Evolutionary conservation across 2,797 vertebrate species (phyloP), one percentile per base, ranked within the genome.

Genomic region (Sebastes diploproa): DNA sequence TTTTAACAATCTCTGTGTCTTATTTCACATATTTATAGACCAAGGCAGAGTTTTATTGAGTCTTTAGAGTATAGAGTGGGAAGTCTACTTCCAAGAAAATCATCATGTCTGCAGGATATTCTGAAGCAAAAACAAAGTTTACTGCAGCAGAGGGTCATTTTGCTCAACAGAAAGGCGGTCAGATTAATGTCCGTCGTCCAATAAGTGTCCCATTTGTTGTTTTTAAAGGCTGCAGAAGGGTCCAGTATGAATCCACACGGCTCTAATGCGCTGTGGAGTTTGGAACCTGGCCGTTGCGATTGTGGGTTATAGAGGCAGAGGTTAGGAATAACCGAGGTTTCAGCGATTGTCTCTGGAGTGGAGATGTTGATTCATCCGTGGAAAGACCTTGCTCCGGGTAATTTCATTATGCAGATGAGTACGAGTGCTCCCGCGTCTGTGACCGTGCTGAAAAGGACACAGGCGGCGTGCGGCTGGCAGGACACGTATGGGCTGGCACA

Each of bases 341-440:
- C 69, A 52, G 61, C 38, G 32, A 86, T 85, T 79, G 77, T 77
- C 77, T 85, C 75, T 34, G 66, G 81, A 76, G 81, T 67, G 75
- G 66, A 83, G 81, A 85, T 34, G 72, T 72, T 89, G 83, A 92
- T 87, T 88, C 87, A 86, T 92, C 81, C 66, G 4, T 88, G 84
- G 87, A 89, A 88, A 91, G 91, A 84, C 79, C 78, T 84, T 77
- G 76, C 84, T 83, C 54, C 2, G 78, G 71, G 72, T 92, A 78
- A 91, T 94, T 90, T 89, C 70, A 87, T 91, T 89, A 92, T 87
- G 88, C 81, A 91, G 89, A 95, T 90, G 81, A 87, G 73, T 66
- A 18, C 2, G 69, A 86, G 82, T 4, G 78, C 81, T 62, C 58
- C 64, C 30, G 79, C 52, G 71, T 36, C 61, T 9, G 66, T 25